A percentile compares a stretch with the other conserved stretches of the same genome.
Conservation (phyloP, 1,140 invertebrate genomes). For the Watersipora subatra region DNA sequence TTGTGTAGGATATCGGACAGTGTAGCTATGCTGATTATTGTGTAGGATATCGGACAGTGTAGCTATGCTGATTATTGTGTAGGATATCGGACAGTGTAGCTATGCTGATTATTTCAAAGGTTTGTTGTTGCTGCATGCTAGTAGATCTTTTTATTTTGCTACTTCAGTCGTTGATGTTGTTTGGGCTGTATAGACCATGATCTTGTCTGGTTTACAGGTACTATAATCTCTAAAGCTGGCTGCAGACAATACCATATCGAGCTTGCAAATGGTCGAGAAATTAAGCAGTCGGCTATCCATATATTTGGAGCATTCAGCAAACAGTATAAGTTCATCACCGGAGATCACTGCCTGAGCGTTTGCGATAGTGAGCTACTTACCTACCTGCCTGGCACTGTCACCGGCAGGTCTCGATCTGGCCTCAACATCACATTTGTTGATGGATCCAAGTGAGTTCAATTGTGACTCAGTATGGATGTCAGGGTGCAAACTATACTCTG, state of each 20-base stretch:
- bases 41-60: too few relatives aligned
- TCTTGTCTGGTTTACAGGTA: too few relatives aligned
- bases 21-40: too few relatives aligned
- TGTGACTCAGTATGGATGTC: background rate
- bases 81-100: too few relatives aligned
- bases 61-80: too few relatives aligned
- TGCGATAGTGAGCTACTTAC: constrained; percentile 12
- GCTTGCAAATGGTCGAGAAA: background rate
- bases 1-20: too few relatives aligned
- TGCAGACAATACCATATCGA: background rate
- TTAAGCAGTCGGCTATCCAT: constrained; percentile 16
- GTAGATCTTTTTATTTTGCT: too few relatives aligned
- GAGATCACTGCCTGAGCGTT: constrained; percentile 19
- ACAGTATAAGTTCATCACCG: constrained; percentile 12
- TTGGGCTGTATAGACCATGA: too few relatives aligned
- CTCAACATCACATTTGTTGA: constrained; percentile 22
- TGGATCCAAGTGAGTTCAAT: constrained; percentile 16
- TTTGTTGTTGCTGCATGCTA: too few relatives aligned
- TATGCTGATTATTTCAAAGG: too few relatives aligned
- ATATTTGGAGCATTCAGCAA: constrained; percentile 24
- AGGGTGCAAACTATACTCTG: background rate
- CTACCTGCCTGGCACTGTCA: constrained; percentile 23
- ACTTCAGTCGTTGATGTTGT: too few relatives aligned
- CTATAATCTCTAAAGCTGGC: background rate
- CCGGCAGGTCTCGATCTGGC: constrained; percentile 2